Conservation (phyloP, 2,888 invertebrate species). For the Synanthedon formicaeformis region DNA sequence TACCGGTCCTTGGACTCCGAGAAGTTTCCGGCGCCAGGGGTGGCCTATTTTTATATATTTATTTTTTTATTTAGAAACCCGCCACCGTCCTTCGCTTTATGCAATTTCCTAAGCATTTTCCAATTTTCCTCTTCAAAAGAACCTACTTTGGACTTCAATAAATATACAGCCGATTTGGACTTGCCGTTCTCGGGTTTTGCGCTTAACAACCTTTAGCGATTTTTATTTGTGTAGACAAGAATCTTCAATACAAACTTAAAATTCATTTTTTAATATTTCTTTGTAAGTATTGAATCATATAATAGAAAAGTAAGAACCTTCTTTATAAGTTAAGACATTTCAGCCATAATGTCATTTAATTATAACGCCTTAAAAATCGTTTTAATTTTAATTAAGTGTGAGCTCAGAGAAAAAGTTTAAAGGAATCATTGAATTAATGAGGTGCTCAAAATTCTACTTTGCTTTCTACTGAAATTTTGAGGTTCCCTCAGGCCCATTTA, state of each 20-base stretch:
- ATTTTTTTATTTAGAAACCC: no score
- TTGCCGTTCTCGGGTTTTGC: no score
- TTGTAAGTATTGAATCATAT: background rate
- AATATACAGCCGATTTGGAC: no score
- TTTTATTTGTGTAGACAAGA: no score
- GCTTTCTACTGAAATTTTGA: slow-evolving; percentile 20
- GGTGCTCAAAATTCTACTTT: slow-evolving; percentile 25
- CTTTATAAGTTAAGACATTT: background rate
- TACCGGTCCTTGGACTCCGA: no score
- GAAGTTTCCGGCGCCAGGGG: no score
- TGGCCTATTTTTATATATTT: no score
- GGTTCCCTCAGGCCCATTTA: slow-evolving; percentile 13
- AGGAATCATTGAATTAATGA: slow-evolving; percentile 36
- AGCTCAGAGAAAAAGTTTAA: slow-evolving; percentile 24
- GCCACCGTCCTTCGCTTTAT: no score
- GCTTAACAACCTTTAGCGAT: no score
- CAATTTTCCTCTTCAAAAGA: no score
- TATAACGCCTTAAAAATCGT: slow-evolving; percentile 3
- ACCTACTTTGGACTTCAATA: no score
- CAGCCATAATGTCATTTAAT: background rate
- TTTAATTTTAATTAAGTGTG: slow-evolving; percentile 29
- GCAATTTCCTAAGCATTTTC: no score
- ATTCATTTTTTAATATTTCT: background rate
- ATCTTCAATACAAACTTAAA: background rate
- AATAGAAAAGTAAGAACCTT: background rate